Evolutionary conservation across 2,113 vertebrate species (phyloP).

Genomic region (Platycercus adscitus): DNA sequence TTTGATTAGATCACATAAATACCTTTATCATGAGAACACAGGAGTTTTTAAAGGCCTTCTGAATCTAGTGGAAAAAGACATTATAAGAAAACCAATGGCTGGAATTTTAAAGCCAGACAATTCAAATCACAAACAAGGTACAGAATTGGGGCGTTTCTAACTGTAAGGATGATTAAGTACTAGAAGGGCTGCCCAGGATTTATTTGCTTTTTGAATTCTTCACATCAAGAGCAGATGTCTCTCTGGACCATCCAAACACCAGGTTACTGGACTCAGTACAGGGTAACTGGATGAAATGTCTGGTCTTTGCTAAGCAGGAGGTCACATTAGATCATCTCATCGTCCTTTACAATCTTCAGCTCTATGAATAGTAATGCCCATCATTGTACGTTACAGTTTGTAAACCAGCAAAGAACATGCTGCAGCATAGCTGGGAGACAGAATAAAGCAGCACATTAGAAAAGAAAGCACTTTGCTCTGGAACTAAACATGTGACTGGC

Average conservation of each 20-base stretch:
- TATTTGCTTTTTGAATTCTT: slow-evolving; percentile 45
- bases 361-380: slow-evolving; percentile 64
- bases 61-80: slow-evolving; percentile 50
- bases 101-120: slow-evolving; percentile 51
- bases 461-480: slow-evolving; percentile 18
- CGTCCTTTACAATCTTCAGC: slow-evolving; percentile 41
- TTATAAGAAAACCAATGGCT: not conserved
- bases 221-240: slow-evolving; percentile 1
- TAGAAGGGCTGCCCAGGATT: slow-evolving; percentile 35
- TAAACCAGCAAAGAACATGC: not conserved
- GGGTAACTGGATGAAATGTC: slow-evolving; percentile 34
- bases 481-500: not conserved
- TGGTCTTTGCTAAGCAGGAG: slow-evolving; percentile 43
- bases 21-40: slow-evolving; percentile 9
- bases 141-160: not conserved
- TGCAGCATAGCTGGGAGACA: slow-evolving; percentile 24
- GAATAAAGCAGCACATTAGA: not conserved
- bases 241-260: slow-evolving; percentile 3
- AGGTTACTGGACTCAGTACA: not conserved
- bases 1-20: slow-evolving; percentile 27
- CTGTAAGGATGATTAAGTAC: slow-evolving; percentile 37
- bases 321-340: slow-evolving; percentile 48
- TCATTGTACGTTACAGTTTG: slow-evolving; percentile 20
- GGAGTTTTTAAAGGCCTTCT: slow-evolving; percentile 5
- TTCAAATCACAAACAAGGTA: slow-evolving; percentile 38